Evolutionary conservation across 1,140 invertebrate genomes (phyloP).

Genomic region (Diorhabda carinulata): DNA sequence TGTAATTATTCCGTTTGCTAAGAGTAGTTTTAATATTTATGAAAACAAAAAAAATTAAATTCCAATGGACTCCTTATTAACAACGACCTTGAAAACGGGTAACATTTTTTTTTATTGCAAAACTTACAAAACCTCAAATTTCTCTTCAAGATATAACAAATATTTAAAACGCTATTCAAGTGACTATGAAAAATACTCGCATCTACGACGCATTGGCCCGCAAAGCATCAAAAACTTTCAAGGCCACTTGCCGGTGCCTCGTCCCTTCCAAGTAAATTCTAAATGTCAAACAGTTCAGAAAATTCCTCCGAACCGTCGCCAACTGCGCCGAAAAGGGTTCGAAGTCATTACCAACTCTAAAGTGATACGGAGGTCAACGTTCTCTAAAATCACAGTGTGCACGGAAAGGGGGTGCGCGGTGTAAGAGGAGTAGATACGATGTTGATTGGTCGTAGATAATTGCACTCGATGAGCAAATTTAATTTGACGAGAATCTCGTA

Average conservation of each 20-base stretch:
- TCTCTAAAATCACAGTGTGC: slow-evolving; percentile 12
- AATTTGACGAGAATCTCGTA: no score
- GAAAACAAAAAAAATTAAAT: no score
- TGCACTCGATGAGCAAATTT: neutral
- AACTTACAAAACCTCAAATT: no score
- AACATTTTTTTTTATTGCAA: no score
- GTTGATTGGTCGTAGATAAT: neutral
- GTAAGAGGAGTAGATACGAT: neutral
- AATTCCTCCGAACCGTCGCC: neutral
- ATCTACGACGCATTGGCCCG: no score
- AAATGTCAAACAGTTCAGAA: neutral
- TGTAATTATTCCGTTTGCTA: no score
- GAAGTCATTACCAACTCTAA: slow-evolving; percentile 2
- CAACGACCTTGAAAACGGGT: no score
- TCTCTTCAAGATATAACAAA: no score
- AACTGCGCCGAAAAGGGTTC: neutral
- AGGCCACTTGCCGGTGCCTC: neutral
- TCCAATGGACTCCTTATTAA: no score
- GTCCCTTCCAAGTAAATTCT: neutral
- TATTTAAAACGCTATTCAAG: no score
- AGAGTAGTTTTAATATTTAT: no score
- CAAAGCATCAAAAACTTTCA: slow-evolving; percentile 1
- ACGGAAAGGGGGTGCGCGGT: neutral
- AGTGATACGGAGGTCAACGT: slow-evolving; percentile 16
- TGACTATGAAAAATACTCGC: no score